Evolutionary conservation across 2,113 vertebrate species (phyloP).

Genomic region (Centrocercus urophasianus): DNA sequence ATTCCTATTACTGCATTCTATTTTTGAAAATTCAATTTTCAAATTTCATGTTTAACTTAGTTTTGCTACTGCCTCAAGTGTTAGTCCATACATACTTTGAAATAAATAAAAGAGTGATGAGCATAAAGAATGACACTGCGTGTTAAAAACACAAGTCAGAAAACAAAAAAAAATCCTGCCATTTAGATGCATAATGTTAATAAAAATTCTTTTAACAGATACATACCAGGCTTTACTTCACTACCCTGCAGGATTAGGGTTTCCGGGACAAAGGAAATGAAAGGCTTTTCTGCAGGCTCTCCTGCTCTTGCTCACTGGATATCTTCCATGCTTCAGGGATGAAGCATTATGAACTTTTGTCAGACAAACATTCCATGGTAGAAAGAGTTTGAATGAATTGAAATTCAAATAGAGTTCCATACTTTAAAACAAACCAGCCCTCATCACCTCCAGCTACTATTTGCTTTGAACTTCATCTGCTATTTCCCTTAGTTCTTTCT

Average conservation of each 20-base stretch:
- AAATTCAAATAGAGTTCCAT: neutral
- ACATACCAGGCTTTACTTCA: slow-evolving; percentile 53
- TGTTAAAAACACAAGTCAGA: neutral
- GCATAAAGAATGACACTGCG: neutral
- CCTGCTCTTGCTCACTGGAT: slow-evolving; percentile 2
- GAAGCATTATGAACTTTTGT: slow-evolving; percentile 12
- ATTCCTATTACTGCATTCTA: neutral
- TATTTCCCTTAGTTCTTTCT: slow-evolving; percentile 40
- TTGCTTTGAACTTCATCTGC: slow-evolving; percentile 51
- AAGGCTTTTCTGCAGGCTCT: slow-evolving; percentile 62
- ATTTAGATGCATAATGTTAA: slow-evolving; percentile 13
- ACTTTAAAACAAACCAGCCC: slow-evolving; percentile 52
- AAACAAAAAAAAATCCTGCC: neutral
- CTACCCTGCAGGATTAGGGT: slow-evolving; percentile 54
- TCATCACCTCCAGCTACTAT: slow-evolving; percentile 50
- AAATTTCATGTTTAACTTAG: neutral
- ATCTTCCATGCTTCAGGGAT: slow-evolving; percentile 33
- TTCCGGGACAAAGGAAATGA: slow-evolving; percentile 77
- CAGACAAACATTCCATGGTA: slow-evolving; percentile 13
- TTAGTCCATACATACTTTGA: neutral
- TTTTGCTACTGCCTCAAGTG: neutral
- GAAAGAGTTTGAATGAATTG: slow-evolving; percentile 12
- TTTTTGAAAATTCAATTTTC: neutral
- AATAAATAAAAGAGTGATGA: neutral
- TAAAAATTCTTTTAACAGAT: slow-evolving; percentile 11